Percentiles rank a stretch among this genome's conserved stretches.
Conservation (phyloP, 1,140 invertebrate genomes). For the Sinella curviseta region DNA sequence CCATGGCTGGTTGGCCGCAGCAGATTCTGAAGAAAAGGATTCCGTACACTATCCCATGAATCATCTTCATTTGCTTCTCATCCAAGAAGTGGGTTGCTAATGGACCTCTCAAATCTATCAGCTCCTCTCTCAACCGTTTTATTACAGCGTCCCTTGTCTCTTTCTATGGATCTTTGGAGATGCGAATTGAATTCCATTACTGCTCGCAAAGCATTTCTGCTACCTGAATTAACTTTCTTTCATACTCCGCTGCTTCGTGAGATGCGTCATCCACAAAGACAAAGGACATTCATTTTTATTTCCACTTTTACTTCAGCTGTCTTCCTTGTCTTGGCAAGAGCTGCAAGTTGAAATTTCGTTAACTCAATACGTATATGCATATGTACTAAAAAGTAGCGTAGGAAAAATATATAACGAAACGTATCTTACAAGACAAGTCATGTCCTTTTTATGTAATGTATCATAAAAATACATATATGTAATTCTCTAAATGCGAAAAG, state of each 20-base stretch:
- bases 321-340: too few relatives aligned
- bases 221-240: conserved; percentile 84
- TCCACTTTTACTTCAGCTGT: too few relatives aligned
- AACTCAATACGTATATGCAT: too few relatives aligned
- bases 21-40: conserved; percentile 24
- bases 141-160: conserved; percentile 68
- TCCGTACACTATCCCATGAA: conserved; percentile 47
- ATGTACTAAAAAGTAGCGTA: too few relatives aligned
- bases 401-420: too few relatives aligned
- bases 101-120: conserved; percentile 70
- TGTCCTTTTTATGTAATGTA: too few relatives aligned
- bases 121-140: conserved; percentile 65
- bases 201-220: conserved; percentile 94
- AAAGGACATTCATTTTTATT: too few relatives aligned
- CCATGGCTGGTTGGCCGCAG: background rate
- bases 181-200: conserved; percentile 90
- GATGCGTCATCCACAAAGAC: background rate
- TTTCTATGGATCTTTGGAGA: conserved; percentile 60
- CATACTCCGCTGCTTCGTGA: conserved; percentile 77
- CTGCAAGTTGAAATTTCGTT: too few relatives aligned
- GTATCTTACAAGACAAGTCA: too few relatives aligned
- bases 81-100: conserved; percentile 57
- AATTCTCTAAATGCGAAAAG: too few relatives aligned
- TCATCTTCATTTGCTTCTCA: conserved; percentile 51
- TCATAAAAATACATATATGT: too few relatives aligned